These are phyloP conservation scores for Catostylus mosaicus DNA, from an alignment of 30 jellyfish, hydroid and myxozoan species.

Conservation along the genomic window DNA sequence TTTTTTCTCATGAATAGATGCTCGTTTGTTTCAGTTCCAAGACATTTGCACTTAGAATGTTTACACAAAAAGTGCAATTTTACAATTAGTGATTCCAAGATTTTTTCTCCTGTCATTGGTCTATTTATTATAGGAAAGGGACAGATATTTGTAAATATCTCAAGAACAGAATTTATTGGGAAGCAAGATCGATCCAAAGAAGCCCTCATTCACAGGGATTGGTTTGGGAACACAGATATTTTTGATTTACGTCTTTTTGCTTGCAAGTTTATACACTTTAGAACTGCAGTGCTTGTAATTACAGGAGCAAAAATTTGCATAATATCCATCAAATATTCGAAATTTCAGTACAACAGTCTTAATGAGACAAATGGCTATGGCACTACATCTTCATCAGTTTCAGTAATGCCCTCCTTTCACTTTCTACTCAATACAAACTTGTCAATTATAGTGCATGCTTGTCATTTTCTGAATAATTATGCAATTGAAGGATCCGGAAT, in stretches of 20 bases:
- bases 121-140: background rate
- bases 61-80: background rate
- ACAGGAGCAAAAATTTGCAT: background rate
- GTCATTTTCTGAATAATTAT: background rate
- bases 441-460: background rate
- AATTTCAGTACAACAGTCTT: background rate
- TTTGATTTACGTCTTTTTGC: too few species aligned
- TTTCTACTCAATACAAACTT: background rate
- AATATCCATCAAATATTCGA: background rate
- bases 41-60: background rate
- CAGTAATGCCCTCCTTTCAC: background rate
- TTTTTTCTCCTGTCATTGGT: background rate
- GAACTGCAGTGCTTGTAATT: background rate
- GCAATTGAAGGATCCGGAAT: conserved; percentile 5
- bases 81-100: background rate
- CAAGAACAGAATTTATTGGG: background rate
- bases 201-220: background rate
- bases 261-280: background rate
- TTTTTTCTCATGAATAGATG: background rate
- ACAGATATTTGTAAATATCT: background rate
- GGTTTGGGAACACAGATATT: background rate
- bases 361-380: background rate
- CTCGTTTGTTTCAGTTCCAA: background rate
- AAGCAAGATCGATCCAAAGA: background rate
- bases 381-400: background rate